These are phyloP conservation scores for Rhyacophila evoluta DNA, from an alignment of 2,888 invertebrate genomes.

Conservation along the genomic window DNA sequence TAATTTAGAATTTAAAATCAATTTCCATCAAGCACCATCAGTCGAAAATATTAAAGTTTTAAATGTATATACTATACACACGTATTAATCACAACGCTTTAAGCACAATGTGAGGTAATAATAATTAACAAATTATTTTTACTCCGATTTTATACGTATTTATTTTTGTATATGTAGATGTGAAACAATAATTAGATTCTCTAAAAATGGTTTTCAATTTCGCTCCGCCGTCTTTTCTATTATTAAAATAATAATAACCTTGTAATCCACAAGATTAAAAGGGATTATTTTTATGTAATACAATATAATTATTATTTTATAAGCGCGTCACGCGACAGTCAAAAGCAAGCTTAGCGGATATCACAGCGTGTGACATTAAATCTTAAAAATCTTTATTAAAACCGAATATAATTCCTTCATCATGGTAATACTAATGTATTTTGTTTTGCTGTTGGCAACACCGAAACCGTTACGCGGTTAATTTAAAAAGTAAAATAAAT, in stretches of 20 bases:
- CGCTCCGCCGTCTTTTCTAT: neutral
- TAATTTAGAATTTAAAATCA: no score
- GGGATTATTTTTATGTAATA: neutral
- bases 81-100: no score
- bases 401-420: neutral
- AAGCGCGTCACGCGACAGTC: constrained; percentile 1
- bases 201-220: neutral
- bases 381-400: constrained; percentile 24
- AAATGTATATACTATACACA: no score
- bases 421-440: neutral
- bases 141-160: no score
- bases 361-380: constrained; percentile 12
- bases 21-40: no score
- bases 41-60: no score
- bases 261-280: neutral
- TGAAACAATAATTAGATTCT: neutral
- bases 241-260: neutral
- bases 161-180: no score
- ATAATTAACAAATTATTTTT: no score
- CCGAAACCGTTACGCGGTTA: neutral
- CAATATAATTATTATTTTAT: neutral
- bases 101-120: no score
- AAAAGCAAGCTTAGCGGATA: neutral
- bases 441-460: neutral
- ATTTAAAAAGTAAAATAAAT: constrained; percentile 5